Base-by-base conservation (phyloP, 1,140 invertebrate species). In the Linepithema humile region DNA sequence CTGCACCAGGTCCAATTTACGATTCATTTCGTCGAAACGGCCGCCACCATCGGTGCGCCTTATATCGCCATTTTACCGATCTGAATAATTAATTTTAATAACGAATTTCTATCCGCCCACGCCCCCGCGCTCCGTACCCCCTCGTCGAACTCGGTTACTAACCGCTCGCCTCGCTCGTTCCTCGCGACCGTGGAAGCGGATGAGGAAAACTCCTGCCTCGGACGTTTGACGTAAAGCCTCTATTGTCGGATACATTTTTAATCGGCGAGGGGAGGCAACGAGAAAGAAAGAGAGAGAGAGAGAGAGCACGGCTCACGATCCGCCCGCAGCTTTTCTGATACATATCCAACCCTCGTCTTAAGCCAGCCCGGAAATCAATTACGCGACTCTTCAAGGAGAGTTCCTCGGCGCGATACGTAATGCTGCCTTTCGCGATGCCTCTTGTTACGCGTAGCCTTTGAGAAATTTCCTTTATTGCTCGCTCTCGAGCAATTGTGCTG, bases 71-170 rank as follows among this genome's bases (percentile, higher is more conserved):
- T 93, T 93, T 93, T 91, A 91, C 91, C 90, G 91, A 93, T 92
- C 90, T 93, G 93, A 94, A 93, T 94, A 93, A 93, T 94, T 94
- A 93, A 94, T 94, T 94, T 93, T 92, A 93, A 93, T 93, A 94
- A 93, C 91, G 92, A 92, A 93, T 93, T 93, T 92, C 90, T 86
- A 72, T 20, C 87, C 84, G 59, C 85, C 89, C 83, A 70, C 74
- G 88, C 87, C 88, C 83, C 59, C 40, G 26, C 15, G 67, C 38
- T 65, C 70, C 62, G 20, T 82, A 67, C n/a, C 73, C 72, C 86
- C 82, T 69, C 53, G 80, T 83, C 69, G 55, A 72, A 86, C 69
- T 80, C 75, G 43, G 84, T 82, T 80, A 29, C 78, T 84, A 90
- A 85, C 85, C 59, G 26, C 53, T 67, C 62, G 69, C 73, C 84